These are phyloP conservation scores for Idaea biselata DNA, from an alignment of 2,888 invertebrate genomes.

Conservation along the genomic window DNA sequence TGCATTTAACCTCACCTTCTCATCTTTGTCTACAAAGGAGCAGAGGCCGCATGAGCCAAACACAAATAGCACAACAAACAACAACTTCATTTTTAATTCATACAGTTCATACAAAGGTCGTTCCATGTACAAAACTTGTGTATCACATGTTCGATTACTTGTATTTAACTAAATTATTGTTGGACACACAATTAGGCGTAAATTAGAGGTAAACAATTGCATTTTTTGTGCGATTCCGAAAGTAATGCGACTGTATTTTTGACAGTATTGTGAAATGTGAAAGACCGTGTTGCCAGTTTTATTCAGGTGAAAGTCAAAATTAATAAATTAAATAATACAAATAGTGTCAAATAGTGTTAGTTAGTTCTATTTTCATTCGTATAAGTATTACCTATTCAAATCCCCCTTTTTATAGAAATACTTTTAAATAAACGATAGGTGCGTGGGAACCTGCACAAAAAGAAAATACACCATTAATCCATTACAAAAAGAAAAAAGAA, in stretches of 20 bases:
- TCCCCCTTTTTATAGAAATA: no score
- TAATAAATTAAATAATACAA: neutral
- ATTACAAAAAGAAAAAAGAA: no score
- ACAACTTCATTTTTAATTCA: constrained; percentile 50
- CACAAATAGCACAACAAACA: constrained; percentile 53
- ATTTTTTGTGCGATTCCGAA: neutral
- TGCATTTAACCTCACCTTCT: constrained; percentile 51
- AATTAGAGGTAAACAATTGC: neutral
- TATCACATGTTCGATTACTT: constrained; percentile 16
- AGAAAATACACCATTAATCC: no score
- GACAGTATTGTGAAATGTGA: neutral
- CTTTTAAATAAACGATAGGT: no score
- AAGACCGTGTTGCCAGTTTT: neutral
- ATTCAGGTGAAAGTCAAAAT: neutral
- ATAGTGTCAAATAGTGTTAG: no score
- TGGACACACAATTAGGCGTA: neutral
- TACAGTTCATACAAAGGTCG: constrained; percentile 17
- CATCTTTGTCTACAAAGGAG: constrained; percentile 54
- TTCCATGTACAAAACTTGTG: constrained; percentile 22
- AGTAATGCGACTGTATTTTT: neutral
- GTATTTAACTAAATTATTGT: neutral
- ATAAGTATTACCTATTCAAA: no score
- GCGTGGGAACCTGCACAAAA: no score
- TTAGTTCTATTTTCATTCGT: no score
- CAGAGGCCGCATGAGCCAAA: constrained; percentile 55